Base-by-base conservation (phyloP, 2,797 vertebrate species). In the Aplochiton taeniatus region DNA sequence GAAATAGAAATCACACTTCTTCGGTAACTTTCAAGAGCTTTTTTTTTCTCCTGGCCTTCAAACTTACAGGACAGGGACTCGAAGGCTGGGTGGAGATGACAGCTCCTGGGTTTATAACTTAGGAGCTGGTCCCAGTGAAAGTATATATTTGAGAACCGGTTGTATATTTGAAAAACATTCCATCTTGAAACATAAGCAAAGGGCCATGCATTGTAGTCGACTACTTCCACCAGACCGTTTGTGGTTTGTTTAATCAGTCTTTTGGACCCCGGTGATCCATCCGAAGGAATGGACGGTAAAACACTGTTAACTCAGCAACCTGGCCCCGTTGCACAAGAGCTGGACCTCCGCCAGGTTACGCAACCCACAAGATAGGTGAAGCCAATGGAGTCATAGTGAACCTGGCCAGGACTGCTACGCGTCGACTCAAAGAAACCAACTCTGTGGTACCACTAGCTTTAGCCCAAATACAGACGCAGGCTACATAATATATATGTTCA, bases 81-180 rank as follows among this genome's bases (percentile, higher is more conserved):
- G n/a, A n/a, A n/a, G n/a, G n/a, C n/a, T n/a, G n/a, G n/a, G n/a
- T n/a, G n/a, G n/a, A n/a, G n/a, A n/a, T n/a, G n/a, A n/a, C n/a
- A n/a, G n/a, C n/a, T n/a, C n/a, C n/a, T n/a, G n/a, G 20, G n/a
- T 62, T 51, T 52, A 14, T 52, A n/a, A 41, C n/a, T 8, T n/a
- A 20, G 51, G 31, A 11, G n/a, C 31, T 17, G 41, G 76, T 79
- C 78, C 74, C 80, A 81, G 73, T 63, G 66, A 75, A 80, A 68
- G 64, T 80, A 83, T 83, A 75, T 86, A 84, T 87, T 88, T 88
- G 87, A 87, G 70, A 66, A 77, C 76, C 47, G n/a, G 63, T 80
- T 79, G 70, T 62, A 53, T 82, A 81, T 80, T 85, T 87, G 84
- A 85, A 88, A 87, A 84, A 73, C 79, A 80, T 83, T 88, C 84